These are phyloP conservation scores for Sebastes paucispinis DNA, from an alignment of 2,797 vertebrate species.

Conservation along the genomic window DNA sequence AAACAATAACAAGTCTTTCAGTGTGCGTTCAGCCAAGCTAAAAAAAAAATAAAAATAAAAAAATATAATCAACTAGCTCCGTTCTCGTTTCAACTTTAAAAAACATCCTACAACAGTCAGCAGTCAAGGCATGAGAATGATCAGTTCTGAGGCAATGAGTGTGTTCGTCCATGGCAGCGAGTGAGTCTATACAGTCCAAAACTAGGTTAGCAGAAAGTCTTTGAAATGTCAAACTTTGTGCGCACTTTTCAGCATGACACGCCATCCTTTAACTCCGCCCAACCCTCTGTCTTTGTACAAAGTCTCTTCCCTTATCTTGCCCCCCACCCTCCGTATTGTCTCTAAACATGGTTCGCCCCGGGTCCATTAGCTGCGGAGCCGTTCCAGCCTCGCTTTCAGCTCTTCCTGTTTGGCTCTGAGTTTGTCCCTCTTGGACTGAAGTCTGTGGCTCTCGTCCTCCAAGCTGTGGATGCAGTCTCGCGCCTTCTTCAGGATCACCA, in stretches of 20 bases:
- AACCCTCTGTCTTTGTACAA: constrained; percentile 34
- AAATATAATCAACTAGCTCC: background rate
- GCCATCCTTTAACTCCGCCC: background rate
- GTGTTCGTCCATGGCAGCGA: constrained; percentile 22
- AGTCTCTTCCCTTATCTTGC: background rate
- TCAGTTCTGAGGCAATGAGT: constrained; percentile 52
- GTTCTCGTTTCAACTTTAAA: constrained; percentile 3
- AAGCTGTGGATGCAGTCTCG: constrained; percentile 80
- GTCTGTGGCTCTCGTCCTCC: constrained; percentile 67
- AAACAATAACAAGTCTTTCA: background rate
- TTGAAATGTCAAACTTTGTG: constrained; percentile 55
- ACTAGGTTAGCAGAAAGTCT: background rate
- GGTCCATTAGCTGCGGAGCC: constrained; percentile 65
- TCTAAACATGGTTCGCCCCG: background rate
- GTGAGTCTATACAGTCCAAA: constrained; percentile 21
- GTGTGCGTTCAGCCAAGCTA: constrained; percentile 19
- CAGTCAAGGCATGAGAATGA: constrained; percentile 65
- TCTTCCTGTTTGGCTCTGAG: constrained; percentile 72
- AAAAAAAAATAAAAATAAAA: background rate
- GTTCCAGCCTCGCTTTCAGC: constrained; percentile 72
- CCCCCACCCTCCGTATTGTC: background rate
- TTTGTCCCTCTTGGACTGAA: constrained; percentile 63
- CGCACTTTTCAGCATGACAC: constrained; percentile 21
- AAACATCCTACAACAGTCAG: constrained; percentile 63
- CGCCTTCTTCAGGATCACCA: constrained; percentile 85